Conservation (phyloP, 2,113 vertebrate genomes). For the Ranitomeya imitator region DNA sequence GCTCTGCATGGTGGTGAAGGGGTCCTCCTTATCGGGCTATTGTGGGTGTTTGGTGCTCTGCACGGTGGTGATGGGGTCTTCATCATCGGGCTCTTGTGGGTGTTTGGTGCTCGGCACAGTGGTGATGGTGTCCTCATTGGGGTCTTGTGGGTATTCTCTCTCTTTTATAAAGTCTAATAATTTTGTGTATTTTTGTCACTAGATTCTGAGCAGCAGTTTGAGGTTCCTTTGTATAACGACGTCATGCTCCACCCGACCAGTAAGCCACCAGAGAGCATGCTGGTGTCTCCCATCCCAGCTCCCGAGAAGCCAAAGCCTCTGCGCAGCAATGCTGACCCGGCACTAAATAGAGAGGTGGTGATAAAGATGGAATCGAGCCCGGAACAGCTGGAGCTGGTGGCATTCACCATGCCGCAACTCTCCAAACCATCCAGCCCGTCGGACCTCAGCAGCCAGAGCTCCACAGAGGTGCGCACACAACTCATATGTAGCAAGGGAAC, state of each 20-base stretch:
- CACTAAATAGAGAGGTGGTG: slow-evolving; percentile 76
- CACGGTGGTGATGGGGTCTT: no score
- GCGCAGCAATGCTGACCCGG: slow-evolving; percentile 77
- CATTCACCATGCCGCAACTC: slow-evolving; percentile 76
- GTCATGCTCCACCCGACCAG: slow-evolving; percentile 92
- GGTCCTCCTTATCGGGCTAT: no score
- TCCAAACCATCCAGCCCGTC: slow-evolving; percentile 74
- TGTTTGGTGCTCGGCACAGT: no score
- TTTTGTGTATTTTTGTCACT: slow-evolving; percentile 26
- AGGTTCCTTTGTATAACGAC: slow-evolving; percentile 92
- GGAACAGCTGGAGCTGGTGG: slow-evolving; percentile 77
- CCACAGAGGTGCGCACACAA: slow-evolving; percentile 79
- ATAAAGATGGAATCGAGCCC: slow-evolving; percentile 78
- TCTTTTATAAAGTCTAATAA: not conserved
- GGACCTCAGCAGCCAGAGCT: slow-evolving; percentile 76
- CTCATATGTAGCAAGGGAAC: not conserved
- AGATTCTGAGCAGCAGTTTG: slow-evolving; percentile 85
- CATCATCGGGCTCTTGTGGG: no score
- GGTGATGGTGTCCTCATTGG: not conserved
- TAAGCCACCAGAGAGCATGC: slow-evolving; percentile 81
- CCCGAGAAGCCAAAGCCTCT: slow-evolving; percentile 81
- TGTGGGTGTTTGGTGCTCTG: no score
- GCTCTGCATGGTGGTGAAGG: no score
- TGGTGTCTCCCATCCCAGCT: slow-evolving; percentile 84
- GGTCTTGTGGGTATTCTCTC: not conserved